Evolutionary conservation across 2,888 invertebrate genomes (phyloP).

Genomic region (Gastrophysa polygoni): DNA sequence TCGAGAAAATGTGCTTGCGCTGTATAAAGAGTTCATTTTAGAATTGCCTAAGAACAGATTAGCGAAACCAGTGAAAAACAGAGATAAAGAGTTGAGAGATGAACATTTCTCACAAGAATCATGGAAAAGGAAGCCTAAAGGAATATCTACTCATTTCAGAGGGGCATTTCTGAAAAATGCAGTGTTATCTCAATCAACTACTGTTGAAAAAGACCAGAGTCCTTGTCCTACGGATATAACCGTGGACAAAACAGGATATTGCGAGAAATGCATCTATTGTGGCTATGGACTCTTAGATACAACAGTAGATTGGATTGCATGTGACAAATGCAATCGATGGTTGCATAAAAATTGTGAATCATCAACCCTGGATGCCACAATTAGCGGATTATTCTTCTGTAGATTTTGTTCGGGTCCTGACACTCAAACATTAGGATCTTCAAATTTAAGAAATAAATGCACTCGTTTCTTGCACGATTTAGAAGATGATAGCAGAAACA

Average conservation of each 20-base stretch:
- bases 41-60: no score
- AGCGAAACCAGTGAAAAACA: no score
- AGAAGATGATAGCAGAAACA: neutral
- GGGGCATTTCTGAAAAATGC: neutral
- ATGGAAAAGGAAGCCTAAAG: slow-evolving; percentile 8
- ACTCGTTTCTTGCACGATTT: neutral
- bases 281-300: slow-evolving; percentile 7
- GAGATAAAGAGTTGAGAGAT: neutral
- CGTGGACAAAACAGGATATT: no score
- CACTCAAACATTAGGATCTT: no score
- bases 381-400: neutral
- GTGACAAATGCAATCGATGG: slow-evolving; percentile 21
- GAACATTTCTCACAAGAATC: slow-evolving; percentile 11
- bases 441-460: no score
- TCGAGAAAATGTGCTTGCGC: slow-evolving; percentile 15
- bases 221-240: neutral
- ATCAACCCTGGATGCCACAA: neutral
- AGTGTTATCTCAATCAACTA: neutral
- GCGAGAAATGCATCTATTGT: slow-evolving; percentile 1
- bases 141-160: neutral
- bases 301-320: slow-evolving; percentile 19
- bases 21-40: no score
- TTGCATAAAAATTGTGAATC: slow-evolving; percentile 20
- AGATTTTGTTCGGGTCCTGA: neutral
- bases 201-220: no score